These are phyloP conservation scores for Sminthopsis crassicaudata DNA, from an alignment of 2,113 vertebrate genomes.

Conservation along the genomic window DNA sequence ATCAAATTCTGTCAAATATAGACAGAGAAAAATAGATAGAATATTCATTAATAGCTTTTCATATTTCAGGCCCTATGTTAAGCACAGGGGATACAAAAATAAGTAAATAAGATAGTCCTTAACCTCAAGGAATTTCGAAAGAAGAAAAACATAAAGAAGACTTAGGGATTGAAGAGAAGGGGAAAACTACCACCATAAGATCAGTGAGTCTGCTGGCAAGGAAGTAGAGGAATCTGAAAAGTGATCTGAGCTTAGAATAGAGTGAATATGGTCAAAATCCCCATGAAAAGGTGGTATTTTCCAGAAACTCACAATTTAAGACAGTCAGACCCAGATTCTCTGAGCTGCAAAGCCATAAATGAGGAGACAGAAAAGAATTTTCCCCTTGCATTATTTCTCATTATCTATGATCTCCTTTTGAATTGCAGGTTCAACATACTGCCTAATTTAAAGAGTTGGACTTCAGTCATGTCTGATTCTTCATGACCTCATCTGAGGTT, in stretches of 20 bases:
- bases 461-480: too few species aligned
- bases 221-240: neutral
- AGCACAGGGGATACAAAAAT: neutral
- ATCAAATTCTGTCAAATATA: neutral
- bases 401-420: neutral
- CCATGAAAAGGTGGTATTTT: neutral
- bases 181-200: neutral
- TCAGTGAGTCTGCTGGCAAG: neutral
- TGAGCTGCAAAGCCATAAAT: neutral
- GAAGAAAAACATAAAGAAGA: neutral
- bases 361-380: neutral
- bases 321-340: neutral
- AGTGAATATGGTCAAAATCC: neutral
- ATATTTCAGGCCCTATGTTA: neutral
- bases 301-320: neutral
- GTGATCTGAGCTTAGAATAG: neutral
- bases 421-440: neutral
- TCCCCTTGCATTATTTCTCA: neutral
- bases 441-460: neutral
- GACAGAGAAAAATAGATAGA: neutral
- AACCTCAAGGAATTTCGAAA: neutral
- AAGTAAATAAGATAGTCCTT: neutral
- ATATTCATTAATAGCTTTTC: neutral
- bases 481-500: too few species aligned
- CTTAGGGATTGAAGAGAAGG: neutral